Base-by-base conservation (phyloP, 1,140 invertebrate species). In the Chymomyza costata region DNA sequence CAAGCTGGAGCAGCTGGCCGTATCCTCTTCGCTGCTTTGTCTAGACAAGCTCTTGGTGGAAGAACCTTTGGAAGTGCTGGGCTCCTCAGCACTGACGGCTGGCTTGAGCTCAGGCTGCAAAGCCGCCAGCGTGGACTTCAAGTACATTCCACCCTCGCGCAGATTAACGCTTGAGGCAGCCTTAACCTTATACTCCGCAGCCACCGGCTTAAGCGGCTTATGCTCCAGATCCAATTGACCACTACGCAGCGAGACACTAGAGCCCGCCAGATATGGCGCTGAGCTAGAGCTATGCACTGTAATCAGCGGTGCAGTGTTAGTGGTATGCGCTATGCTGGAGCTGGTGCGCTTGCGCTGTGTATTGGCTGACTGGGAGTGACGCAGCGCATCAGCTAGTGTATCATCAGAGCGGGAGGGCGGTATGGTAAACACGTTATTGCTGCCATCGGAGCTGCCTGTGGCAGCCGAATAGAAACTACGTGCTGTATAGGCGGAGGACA, bases 391-490 rank as follows among this genome's bases (percentile, higher is more conserved):
- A 1, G 91, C 89, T 13, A 94, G 68, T 0, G 90, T 92, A 63
- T 95, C 93, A 76, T 94, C 93, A 51, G 92, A 94, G 19, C 91
- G 88, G 0, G 93, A 94, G 0, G 92, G 92, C 0, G 92, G 91
- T 28, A 93, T 82, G 17, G 91, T 86, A 47, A 87, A 84, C 6
- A 81, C 61, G 16, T 57, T 68, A 55, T 64, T 82, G 2, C 69
- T 66, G 6, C 62, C 48, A 7, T 65, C 68, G 0, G 73, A 82
- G 16, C 40, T 52, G 10, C 28, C 14, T 37, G 40, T 51, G 3
- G 56, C 81, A 1, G 71, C 81, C 0, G 83, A 85, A 52, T 83
- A 83, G 37, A 70, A 85, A 34, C 83, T 85, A 1, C 66, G 65
- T 1, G 74, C 63, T 0, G 82, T 84, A 10, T 84, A 73, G 0